Percentiles rank a stretch among this genome's conserved stretches.
Evolutionary conservation across 2,888 invertebrate species (phyloP).

Genomic region (Brachynemurus nebulosus): DNA sequence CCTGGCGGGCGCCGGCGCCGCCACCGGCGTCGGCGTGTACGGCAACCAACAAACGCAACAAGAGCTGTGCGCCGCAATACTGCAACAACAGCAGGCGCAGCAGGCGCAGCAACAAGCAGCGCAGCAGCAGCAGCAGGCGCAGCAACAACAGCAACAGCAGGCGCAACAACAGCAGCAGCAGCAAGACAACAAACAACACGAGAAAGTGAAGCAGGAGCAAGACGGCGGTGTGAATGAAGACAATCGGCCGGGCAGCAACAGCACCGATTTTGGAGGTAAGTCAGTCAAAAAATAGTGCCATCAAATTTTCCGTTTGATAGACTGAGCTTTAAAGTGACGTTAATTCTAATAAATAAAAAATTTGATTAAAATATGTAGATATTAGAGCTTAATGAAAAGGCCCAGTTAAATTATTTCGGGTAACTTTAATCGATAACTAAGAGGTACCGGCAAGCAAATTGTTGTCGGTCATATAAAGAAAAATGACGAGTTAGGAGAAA

Average conservation of each 20-base stretch:
- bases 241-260: slow-evolving; percentile 7
- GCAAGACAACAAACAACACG: slow-evolving; percentile 17
- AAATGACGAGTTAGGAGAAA: too few species aligned
- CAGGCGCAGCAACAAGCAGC: slow-evolving; percentile 18
- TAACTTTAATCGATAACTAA: too few species aligned
- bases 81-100: slow-evolving; percentile 23
- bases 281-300: too few species aligned
- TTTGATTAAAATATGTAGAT: too few species aligned
- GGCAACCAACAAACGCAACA: slow-evolving; percentile 25
- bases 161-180: slow-evolving; percentile 19
- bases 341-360: too few species aligned
- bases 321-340: too few species aligned
- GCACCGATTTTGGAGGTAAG: slow-evolving; percentile 5
- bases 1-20: not conserved
- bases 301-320: too few species aligned
- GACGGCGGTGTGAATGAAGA: slow-evolving; percentile 7
- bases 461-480: too few species aligned
- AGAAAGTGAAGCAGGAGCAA: slow-evolving; percentile 9
- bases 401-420: too few species aligned
- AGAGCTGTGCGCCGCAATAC: slow-evolving; percentile 27
- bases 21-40: not conserved
- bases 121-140: slow-evolving; percentile 19
- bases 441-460: too few species aligned
- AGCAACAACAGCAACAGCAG: slow-evolving; percentile 24
- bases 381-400: too few species aligned